phyloP scores from a whole-genome alignment of 1,140 invertebrate genomes.

The Brachionus paranguensis region DNA sequence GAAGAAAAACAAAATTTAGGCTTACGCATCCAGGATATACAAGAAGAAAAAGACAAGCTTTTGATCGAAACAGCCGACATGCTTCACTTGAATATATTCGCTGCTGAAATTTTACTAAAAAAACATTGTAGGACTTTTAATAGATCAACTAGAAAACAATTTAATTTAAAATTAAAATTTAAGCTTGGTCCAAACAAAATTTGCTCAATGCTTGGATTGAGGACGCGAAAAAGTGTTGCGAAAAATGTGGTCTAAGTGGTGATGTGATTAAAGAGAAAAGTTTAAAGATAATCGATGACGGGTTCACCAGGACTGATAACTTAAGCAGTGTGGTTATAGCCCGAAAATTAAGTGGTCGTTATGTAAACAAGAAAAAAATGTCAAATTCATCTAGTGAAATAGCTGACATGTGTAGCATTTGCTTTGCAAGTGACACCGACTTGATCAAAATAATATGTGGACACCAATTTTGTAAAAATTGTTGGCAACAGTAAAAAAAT shows the following conservation, averaged over 20 bases:
- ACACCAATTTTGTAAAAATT: slow-evolving; percentile 64
- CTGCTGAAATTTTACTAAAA: slow-evolving; percentile 66
- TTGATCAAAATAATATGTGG: slow-evolving; percentile 60
- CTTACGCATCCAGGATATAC: slow-evolving; percentile 65
- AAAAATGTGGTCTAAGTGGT: slow-evolving; percentile 57
- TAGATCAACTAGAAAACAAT: neutral
- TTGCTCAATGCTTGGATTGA: slow-evolving; percentile 68
- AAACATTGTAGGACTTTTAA: slow-evolving; percentile 61
- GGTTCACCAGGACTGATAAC: neutral
- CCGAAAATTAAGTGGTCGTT: slow-evolving; percentile 3
- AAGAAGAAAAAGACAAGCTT: slow-evolving; percentile 68
- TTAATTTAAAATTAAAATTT: slow-evolving; percentile 40
- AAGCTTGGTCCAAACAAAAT: slow-evolving; percentile 68
- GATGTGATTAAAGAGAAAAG: neutral
- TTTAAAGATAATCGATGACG: neutral
- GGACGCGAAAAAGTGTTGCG: slow-evolving; percentile 64
- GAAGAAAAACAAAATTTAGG: slow-evolving; percentile 57
- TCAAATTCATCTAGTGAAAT: neutral
- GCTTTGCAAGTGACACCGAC: slow-evolving; percentile 53
- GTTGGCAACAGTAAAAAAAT: slow-evolving; percentile 61
- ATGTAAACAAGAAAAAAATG: neutral
- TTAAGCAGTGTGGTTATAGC: neutral
- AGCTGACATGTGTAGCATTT: slow-evolving; percentile 63
- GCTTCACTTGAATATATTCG: slow-evolving; percentile 67
- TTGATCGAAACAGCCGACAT: slow-evolving; percentile 70